These are phyloP conservation scores for Rynchops niger DNA, from an alignment of 2,113 vertebrate species.

Conservation along the genomic window DNA sequence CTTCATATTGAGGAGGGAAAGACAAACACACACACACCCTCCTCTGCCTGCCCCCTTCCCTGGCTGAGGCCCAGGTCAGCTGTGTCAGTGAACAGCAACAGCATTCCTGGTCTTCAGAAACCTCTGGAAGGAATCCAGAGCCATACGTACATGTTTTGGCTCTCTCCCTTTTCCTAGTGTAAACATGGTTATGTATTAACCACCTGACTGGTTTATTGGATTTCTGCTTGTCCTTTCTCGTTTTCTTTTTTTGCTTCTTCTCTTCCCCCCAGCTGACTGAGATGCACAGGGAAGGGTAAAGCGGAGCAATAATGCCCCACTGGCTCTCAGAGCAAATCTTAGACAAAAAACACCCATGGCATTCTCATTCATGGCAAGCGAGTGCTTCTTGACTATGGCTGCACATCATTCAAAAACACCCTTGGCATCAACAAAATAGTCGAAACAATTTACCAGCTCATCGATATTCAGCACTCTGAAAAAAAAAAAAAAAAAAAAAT, in stretches of 20 bases:
- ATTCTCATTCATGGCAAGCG: background rate
- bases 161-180: background rate
- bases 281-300: background rate
- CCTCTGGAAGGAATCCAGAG: conserved; percentile 53
- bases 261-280: background rate
- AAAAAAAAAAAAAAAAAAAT: background rate
- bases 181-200: background rate
- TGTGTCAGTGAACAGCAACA: conserved; percentile 51
- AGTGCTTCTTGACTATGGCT: background rate
- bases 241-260: background rate
- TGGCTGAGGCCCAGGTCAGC: conserved; percentile 55
- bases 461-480: background rate
- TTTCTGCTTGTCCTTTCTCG: background rate
- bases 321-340: background rate
- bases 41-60: background rate
- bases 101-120: conserved; percentile 45
- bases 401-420: background rate
- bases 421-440: background rate
- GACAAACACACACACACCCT: conserved; percentile 44
- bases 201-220: background rate
- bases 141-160: background rate
- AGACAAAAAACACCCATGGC: background rate
- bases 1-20: conserved; percentile 62
- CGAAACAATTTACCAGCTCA: background rate
- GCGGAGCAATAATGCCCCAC: background rate